Conservation (phyloP, 2,113 vertebrate genomes). For the Sula dactylatra region DNA sequence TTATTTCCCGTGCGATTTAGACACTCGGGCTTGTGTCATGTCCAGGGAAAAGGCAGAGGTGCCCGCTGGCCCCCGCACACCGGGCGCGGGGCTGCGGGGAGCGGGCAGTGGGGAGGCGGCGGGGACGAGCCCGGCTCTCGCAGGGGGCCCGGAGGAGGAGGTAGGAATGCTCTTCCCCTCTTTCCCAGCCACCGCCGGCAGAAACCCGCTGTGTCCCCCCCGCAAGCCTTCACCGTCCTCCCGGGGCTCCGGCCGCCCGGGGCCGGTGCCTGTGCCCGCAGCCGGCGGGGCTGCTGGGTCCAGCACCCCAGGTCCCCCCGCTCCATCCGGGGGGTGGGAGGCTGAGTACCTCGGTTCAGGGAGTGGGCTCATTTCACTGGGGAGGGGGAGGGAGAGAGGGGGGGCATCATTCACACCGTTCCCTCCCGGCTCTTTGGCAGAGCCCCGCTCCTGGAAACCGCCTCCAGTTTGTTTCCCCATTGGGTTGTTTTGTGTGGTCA, state of each 20-base stretch:
- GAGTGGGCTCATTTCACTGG: background rate
- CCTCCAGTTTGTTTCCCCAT: background rate
- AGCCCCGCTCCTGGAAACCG: background rate
- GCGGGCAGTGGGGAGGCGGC: background rate
- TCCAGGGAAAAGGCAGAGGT: background rate
- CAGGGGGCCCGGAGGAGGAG: background rate
- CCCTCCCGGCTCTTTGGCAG: background rate
- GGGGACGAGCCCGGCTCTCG: background rate
- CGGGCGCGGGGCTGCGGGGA: background rate
- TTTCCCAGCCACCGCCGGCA: background rate
- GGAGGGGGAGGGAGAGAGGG: background rate
- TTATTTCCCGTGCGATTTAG: background rate
- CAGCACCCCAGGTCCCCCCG: background rate
- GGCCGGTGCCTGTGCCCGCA: background rate
- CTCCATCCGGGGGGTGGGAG: background rate
- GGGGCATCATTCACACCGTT: background rate
- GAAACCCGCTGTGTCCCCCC: background rate
- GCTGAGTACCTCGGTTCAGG: background rate
- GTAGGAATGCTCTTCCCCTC: background rate
- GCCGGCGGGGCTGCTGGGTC: background rate
- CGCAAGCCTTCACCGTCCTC: background rate
- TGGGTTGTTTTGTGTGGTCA: background rate
- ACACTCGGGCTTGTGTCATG: background rate
- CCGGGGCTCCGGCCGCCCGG: background rate
- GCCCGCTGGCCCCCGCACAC: too few relatives aligned